Evolutionary conservation across 1,140 invertebrate species (phyloP).

Genomic region (Drosophila sturtevanti): DNA sequence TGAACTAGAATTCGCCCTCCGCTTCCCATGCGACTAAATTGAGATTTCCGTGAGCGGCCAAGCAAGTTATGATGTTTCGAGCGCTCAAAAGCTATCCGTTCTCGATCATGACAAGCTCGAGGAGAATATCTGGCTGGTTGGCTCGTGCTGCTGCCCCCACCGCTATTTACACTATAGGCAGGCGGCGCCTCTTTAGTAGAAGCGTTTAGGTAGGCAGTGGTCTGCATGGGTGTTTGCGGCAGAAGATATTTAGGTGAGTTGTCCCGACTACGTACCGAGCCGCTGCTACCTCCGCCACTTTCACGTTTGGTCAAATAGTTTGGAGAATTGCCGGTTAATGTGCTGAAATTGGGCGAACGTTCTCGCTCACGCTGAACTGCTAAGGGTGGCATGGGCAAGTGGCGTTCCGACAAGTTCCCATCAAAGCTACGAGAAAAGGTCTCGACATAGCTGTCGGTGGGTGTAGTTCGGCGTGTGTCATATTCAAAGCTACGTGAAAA

Average conservation of each 20-base stretch:
- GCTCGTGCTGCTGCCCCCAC: background rate
- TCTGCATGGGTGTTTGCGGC: constrained; percentile 45
- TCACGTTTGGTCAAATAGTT: constrained; percentile 81
- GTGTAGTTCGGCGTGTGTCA: constrained; percentile 66
- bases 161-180: constrained; percentile 53
- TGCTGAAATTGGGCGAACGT: constrained; percentile 75
- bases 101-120: constrained; percentile 55
- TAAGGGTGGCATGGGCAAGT: constrained; percentile 41
- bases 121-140: constrained; percentile 61
- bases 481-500: constrained; percentile 82
- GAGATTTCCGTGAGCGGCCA: constrained; percentile 73
- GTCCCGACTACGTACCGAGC: constrained; percentile 72
- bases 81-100: constrained; percentile 53
- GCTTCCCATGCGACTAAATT: constrained; percentile 62
- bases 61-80: constrained; percentile 68
- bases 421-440: constrained; percentile 82
- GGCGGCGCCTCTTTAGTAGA: constrained; percentile 78
- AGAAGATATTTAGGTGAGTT: constrained; percentile 77
- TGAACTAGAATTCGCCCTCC: constrained; percentile 28
- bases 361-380: constrained; percentile 60
- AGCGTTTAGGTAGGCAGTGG: constrained; percentile 75
- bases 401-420: constrained; percentile 72
- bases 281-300: constrained; percentile 51
- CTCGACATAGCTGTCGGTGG: constrained; percentile 71
- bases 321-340: constrained; percentile 76